A percentile compares a stretch with the other conserved stretches of the same genome.
phyloP scores from a whole-genome alignment of 1,140 invertebrate genomes.

The Drosophila insularis region DNA sequence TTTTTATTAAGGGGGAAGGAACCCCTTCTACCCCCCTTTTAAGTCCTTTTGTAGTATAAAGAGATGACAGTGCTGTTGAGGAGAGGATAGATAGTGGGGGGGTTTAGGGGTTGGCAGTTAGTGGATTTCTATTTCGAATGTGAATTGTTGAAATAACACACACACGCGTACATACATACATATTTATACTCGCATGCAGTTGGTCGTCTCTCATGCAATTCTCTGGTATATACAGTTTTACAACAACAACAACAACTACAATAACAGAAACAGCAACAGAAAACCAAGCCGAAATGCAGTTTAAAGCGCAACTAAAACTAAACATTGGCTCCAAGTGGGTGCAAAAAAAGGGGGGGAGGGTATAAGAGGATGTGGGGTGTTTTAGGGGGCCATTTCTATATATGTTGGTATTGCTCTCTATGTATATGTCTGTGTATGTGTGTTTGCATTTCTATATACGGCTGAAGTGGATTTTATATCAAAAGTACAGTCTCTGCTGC shows the following conservation, averaged over 20 bases:
- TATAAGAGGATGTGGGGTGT: slow-evolving; percentile 14
- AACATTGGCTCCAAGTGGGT: slow-evolving; percentile 61
- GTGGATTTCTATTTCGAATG: slow-evolving; percentile 40
- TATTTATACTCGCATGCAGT: neutral
- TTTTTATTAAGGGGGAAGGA: too few relatives aligned
- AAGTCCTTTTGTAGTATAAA: too few relatives aligned
- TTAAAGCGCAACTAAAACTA: slow-evolving; percentile 80
- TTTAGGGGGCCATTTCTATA: slow-evolving; percentile 21
- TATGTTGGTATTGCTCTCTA: slow-evolving; percentile 30
- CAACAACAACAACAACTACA: slow-evolving; percentile 48
- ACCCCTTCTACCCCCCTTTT: too few relatives aligned
- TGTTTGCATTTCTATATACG: slow-evolving; percentile 64
- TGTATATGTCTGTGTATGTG: slow-evolving; percentile 21
- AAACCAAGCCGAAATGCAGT: slow-evolving; percentile 68
- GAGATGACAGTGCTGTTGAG: neutral
- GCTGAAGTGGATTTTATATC: slow-evolving; percentile 73
- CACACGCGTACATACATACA: slow-evolving; percentile 14
- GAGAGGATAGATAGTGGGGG: neutral
- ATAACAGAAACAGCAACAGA: slow-evolving; percentile 13
- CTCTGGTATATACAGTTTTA: slow-evolving; percentile 57
- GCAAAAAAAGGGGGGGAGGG: slow-evolving; percentile 16
- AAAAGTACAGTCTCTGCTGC: slow-evolving; percentile 70
- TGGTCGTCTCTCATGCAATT: slow-evolving; percentile 20
- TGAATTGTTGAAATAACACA: slow-evolving; percentile 48
- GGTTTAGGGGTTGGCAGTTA: neutral